A percentile compares a stretch with the other conserved stretches of the same genome.
Conservation (phyloP, 2,888 invertebrate species). For the Dichetophora obliterata region DNA sequence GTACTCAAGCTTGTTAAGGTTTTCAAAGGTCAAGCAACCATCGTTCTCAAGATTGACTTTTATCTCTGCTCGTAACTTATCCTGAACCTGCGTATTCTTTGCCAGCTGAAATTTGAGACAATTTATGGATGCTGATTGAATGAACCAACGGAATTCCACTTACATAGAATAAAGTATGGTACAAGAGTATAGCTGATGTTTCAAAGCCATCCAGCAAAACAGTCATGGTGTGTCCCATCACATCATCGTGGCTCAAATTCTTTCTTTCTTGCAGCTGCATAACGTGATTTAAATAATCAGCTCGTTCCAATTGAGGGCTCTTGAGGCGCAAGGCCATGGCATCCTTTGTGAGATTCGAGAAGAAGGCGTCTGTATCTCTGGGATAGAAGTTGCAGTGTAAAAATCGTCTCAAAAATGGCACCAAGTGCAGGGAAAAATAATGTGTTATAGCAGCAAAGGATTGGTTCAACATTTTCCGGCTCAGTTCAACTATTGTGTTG, state of each 20-base stretch:
- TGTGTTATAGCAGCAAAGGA: conserved; percentile 52
- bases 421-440: conserved; percentile 53
- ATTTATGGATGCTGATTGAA: background rate
- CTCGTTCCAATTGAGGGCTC: conserved; percentile 47
- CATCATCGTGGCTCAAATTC: conserved; percentile 55
- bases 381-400: conserved; percentile 54
- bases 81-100: conserved; percentile 53
- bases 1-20: conserved; percentile 56
- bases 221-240: conserved; percentile 61
- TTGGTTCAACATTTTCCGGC: conserved; percentile 51
- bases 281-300: conserved; percentile 62
- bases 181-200: conserved; percentile 59
- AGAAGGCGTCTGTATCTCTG: conserved; percentile 75
- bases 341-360: conserved; percentile 56
- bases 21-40: conserved; percentile 54
- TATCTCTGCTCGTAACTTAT: conserved; percentile 57
- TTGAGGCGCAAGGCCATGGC: conserved; percentile 57
- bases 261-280: conserved; percentile 60
- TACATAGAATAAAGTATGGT: conserved; percentile 59
- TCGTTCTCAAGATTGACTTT: conserved; percentile 44
- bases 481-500: conserved; percentile 48
- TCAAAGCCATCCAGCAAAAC: conserved; percentile 65
- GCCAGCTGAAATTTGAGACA: conserved; percentile 50
- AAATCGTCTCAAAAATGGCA: conserved; percentile 54
- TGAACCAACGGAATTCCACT: conserved; percentile 34